Percentiles rank a stretch among this genome's conserved stretches.
phyloP scores from a whole-genome alignment of 2,888 invertebrate species.

The Hyalella azteca region DNA sequence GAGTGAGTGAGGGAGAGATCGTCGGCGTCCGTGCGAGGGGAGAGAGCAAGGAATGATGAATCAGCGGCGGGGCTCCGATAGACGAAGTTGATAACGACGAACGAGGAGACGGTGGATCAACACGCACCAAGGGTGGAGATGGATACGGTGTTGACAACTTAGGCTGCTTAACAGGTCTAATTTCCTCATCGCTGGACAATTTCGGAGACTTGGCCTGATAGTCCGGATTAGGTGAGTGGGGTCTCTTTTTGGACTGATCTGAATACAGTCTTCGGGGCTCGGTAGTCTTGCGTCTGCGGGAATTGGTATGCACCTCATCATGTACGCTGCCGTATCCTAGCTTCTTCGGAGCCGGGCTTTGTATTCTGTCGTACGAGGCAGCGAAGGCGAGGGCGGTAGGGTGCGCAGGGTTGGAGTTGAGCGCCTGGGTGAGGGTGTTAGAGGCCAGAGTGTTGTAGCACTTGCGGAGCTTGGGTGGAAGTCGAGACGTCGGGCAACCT shows the following conservation, averaged over 20 bases:
- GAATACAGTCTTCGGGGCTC: slow-evolving; percentile 50
- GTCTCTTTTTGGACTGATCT: slow-evolving; percentile 34
- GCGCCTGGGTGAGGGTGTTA: not conserved
- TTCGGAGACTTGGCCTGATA: slow-evolving; percentile 30
- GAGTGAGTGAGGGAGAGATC: slow-evolving; percentile 1
- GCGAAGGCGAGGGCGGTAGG: not conserved
- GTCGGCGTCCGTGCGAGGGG: slow-evolving; percentile 39
- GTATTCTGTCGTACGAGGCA: slow-evolving; percentile 4
- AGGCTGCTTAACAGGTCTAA: slow-evolving; percentile 15
- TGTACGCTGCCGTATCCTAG: not conserved
- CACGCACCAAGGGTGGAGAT: not conserved
- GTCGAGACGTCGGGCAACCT: not conserved
- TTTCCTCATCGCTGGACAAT: slow-evolving; percentile 39
- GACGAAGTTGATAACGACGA: slow-evolving; percentile 40
- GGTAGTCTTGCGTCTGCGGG: slow-evolving; percentile 49
- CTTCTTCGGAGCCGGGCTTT: not conserved
- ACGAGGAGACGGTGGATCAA: slow-evolving; percentile 42
- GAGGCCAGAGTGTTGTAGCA: slow-evolving; percentile 26
- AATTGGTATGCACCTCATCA: not conserved
- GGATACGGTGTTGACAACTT: slow-evolving; percentile 33
- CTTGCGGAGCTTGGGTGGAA: slow-evolving; percentile 24
- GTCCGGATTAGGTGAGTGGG: not conserved
- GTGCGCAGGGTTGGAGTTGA: not conserved
- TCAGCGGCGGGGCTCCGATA: slow-evolving; percentile 41
- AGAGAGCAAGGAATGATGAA: slow-evolving; percentile 40